phyloP scores from a whole-genome alignment of 2,797 vertebrate genomes.

The Telmatherina bonti region DNA sequence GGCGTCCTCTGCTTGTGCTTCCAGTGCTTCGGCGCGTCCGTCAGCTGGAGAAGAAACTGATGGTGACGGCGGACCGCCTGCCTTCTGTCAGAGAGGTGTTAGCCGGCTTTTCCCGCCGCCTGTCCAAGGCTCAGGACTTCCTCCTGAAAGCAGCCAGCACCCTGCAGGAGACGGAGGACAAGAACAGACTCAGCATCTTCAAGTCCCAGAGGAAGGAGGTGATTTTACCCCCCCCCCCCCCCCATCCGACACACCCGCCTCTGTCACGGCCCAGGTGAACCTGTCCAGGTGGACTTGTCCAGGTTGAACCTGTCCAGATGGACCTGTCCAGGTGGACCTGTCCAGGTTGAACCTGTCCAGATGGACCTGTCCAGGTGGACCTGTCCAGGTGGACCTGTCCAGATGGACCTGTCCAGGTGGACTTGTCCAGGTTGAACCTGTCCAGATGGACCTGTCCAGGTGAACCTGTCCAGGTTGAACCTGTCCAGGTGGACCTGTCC shows the following conservation, averaged over 20 bases:
- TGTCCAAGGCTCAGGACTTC: slow-evolving; percentile 83
- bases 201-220: slow-evolving; percentile 88
- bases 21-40: slow-evolving; percentile 78
- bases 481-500: no score
- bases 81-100: slow-evolving; percentile 84
- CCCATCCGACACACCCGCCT: slow-evolving; percentile 1
- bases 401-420: no score
- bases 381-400: no score
- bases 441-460: no score
- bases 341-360: no score
- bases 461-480: no score
- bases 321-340: no score
- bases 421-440: no score
- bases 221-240: slow-evolving; percentile 17
- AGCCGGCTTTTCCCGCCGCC: slow-evolving; percentile 79
- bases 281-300: no score
- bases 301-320: no score
- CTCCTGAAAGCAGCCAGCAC: slow-evolving; percentile 80
- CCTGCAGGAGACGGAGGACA: slow-evolving; percentile 79
- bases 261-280: slow-evolving; percentile 8
- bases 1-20: slow-evolving; percentile 6
- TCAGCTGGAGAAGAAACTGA: slow-evolving; percentile 85
- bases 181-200: slow-evolving; percentile 83
- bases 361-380: no score
- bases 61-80: slow-evolving; percentile 83